Evolutionary conservation across 2,888 invertebrate species (phyloP), one percentile per base, ranked within the genome.

Genomic region (Slavum lentiscoides): DNA sequence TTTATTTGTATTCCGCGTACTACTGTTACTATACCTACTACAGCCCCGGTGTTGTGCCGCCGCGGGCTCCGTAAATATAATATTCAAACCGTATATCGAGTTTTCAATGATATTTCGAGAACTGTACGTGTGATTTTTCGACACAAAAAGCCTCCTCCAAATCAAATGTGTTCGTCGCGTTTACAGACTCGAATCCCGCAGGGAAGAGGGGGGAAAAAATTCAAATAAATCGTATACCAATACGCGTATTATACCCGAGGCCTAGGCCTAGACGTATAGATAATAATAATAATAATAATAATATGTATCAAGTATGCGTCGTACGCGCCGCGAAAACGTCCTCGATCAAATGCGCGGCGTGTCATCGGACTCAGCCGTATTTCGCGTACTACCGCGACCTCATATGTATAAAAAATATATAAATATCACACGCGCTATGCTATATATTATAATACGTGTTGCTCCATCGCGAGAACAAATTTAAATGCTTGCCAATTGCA

Each of bases 121-220:
- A 39, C 58, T 21, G 39, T 39, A 49, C 49, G 49, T 49, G 49
- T 15, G 13, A 2, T 11, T 13, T 43, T 49, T 49, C 62, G 64
- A 13, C 49, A 13, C 66, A 64, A 80, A 43, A 72, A 80, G 64
- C 58, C n/a, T n/a, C 80, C 72, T 64, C 72, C 58, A 72, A 80
- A 58, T 7, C 4, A 9, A 0, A 6, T 23, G 53, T 15, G 58
- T 15, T 9, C 13, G 43, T 37, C 7, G 58, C 43, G 30, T 37
- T 39, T 37, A 43, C 9, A 21, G 21, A 21, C 23, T 53, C 19
- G 13, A 49, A 72, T 64, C 66, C 66, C 69, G 37, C 23, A 9
- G n/a, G 11, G 21, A 23, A 3, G 15, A 0, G 13, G 49, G 13
- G 11, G 49, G 19, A 21, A 43, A 39, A 62, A 64, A 80, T 80